Base-by-base conservation (phyloP, 2,113 vertebrate genomes). In the Boleophthalmus pectinirostris region DNA sequence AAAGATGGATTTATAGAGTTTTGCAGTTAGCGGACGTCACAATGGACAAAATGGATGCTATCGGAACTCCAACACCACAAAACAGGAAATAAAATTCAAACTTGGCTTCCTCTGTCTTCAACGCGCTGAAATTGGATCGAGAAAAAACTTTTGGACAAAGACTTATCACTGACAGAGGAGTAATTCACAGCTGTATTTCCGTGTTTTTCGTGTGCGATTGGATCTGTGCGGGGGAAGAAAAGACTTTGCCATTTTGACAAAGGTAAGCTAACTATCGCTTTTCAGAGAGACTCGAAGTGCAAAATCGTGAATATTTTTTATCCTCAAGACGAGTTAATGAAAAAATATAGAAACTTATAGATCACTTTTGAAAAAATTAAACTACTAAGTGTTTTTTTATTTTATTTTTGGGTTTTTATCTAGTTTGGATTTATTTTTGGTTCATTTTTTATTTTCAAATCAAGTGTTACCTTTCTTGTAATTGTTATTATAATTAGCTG, bases 401-500 rank as follows among this genome's bases (percentile, higher is more conserved):
- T 58, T 58, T 58, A 16, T 20, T 92, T 91, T 92, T 89, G 84
- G 81, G 77, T 87, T 94, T 93, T 92, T 90, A 91, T 89, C 88
- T 92, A 89, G 90, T 93, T 93, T 90, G 66, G 75, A 61, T 61
- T 58, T 61, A 33, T 33, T 61, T 90, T 89, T 76, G 87, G 87
- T 82, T 85, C 63, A 69, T 75, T 74, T 81, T 85, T 91, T 89
- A 91, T 90, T 91, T 87, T 72, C 24, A 87, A 90, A 89, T 89
- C 89, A 81, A 92, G 90, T 93, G 92, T 92, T 94, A 91, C 92
- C 89, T 94, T 93, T 91, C 92, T 93, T 94, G 93, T 94, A 92
- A 91, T 93, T 94, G 92, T 94, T 94, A 91, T 92, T 94, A 91
- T 94, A 88, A 93, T 94, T 93, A 93, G 93, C 89, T 89, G 88